Conservation (phyloP, 1,140 invertebrate species). For the Eumaeus atala region DNA sequence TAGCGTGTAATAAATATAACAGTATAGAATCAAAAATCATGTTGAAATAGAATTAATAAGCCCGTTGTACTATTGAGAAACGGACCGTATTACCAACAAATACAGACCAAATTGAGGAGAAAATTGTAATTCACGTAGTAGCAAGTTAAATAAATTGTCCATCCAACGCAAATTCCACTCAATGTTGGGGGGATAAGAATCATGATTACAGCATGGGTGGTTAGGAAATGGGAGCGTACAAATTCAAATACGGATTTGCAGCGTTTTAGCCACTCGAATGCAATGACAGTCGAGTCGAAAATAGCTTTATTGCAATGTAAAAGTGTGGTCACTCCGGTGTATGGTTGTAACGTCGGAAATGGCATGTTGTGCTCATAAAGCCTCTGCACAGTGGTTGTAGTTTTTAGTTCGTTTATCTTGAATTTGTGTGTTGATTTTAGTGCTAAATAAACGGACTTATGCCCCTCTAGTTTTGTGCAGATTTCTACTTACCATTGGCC, state of each 20-base stretch:
- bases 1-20: slow-evolving; percentile 5
- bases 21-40: slow-evolving; percentile 15
- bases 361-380: background rate
- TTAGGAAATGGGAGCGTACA: slow-evolving; percentile 2
- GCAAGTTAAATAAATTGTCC: background rate
- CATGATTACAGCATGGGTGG: background rate
- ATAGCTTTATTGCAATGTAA: slow-evolving; percentile 17
- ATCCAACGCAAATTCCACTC: background rate
- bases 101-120: background rate
- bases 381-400: background rate
- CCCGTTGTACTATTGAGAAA: background rate
- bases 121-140: background rate
- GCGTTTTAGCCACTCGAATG: slow-evolving; percentile 13
- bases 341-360: slow-evolving; percentile 6
- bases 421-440: background rate
- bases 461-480: too few relatives aligned
- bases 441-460: too few relatives aligned
- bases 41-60: slow-evolving; percentile 14
- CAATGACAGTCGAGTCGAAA: slow-evolving; percentile 11
- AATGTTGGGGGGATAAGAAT: background rate
- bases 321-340: slow-evolving; percentile 6
- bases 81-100: background rate
- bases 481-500: too few relatives aligned
- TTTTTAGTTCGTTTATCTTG: background rate
- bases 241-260: slow-evolving; percentile 12